Base-by-base conservation (phyloP, 2,797 vertebrate species). In the Streptopelia turtur region DNA sequence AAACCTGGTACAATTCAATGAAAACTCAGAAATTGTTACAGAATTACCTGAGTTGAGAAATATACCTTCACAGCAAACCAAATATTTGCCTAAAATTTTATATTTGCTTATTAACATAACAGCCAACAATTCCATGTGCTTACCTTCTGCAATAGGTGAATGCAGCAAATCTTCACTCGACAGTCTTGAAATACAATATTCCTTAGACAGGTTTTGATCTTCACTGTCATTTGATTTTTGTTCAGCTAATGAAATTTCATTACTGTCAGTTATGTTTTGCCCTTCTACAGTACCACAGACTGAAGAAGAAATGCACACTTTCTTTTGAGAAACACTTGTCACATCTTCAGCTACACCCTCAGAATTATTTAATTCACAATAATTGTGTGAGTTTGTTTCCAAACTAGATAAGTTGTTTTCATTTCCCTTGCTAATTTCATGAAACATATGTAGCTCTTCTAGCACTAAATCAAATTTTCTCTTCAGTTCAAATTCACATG, bases 391-490 rank as follows among this genome's bases (percentile, higher is more conserved):
- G 56, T 94, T 90, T 97, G 93, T 83, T 97, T 97, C 77, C 93
- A 90, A 25, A 79, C 85, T 74, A 63, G n/a, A 94, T 74, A 95
- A 77, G 84, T 41, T 89, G 76, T 86, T 96, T 95, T 97, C 87
- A 57, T 98, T 95, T 94, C 91, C 97, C 75, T 81, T 96, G 94
- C 98, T 98, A 96, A 99, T 98, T 77, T 98, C 96, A 93, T 98
- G 98, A 97, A 98, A 99, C 93, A 98, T 93, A 43, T 6, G 94
- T 93, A 99, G 97, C 96, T 99, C 99, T 97, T 98, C 97, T 78
- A 99, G 82, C 39, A 99, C 99, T 91, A 97, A 94, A 97, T 98
- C 97, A 80, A 99, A 99, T 93, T 98, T 96, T 55, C 96, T 97
- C 92, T 98, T 99, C 98, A 98, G 97, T 93, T 98, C 98, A 96